Base-by-base conservation (phyloP, 2,888 invertebrate species). In the Epistrophella euchroma region DNA sequence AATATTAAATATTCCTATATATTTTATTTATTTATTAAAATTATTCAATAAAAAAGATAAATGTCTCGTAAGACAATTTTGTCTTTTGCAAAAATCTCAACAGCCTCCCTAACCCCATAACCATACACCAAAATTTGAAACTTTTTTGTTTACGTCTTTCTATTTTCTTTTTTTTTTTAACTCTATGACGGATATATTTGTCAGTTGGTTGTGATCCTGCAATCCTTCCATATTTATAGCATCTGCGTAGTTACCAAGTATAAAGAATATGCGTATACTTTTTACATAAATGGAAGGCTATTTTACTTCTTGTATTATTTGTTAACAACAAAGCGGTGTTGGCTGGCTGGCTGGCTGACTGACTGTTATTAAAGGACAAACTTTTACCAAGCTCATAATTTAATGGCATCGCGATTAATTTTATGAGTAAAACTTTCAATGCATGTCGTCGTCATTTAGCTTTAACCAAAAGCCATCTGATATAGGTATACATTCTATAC, bases 381-480 rank as follows among this genome's bases (percentile, higher is more conserved):
- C 64, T 84, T 84, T 82, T 84, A 84, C 79, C 74, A 37, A 84
- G 80, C 72, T 84, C 84, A 84, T 84, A 84, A 84, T 84, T 84
- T 84, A 84, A 84, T 79, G 66, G 75, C 80, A 76, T 79, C 84
- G 72, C 84, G 79, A 84, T 84, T 80, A 84, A 84, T 84, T 84
- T 84, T 84, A 84, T 80, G 84, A 66, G 22, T 45, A 58, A 80
- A 84, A 84, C 75, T 84, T 84, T 84, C 84, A 80, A 74, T 80
- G 84, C 75, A 84, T 84, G 84, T 75, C 84, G 66, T 66, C 80
- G 66, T 84, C 80, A 84, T 83, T 78, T 70, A 74, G 73, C 64
- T 64, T 66, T 60, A 50, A 55, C 74, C 73, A 71, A 68, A 35
- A 47, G 11, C 45, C 35, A 50, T 68, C 35, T 15, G 35, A 45